phyloP scores from a whole-genome alignment of 2,888 invertebrate species.

The Papilio demoleus region DNA sequence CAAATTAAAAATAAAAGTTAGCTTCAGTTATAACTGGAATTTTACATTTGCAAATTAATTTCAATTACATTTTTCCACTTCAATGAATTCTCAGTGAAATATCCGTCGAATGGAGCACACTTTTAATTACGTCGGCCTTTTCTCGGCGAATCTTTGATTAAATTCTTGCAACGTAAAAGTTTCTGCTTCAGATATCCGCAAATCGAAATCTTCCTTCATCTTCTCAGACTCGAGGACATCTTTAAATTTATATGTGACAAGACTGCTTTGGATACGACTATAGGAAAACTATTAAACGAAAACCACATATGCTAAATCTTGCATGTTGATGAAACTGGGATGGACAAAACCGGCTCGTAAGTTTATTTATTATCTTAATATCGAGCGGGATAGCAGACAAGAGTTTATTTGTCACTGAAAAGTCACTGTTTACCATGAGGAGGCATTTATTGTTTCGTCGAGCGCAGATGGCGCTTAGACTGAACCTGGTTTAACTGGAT shows the following conservation, averaged over 20 bases:
- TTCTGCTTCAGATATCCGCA: conserved; percentile 25
- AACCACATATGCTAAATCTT: background rate
- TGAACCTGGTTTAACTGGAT: no score
- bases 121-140: conserved; percentile 36
- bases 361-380: no score
- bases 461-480: no score
- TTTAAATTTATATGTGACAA: background rate
- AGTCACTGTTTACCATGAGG: no score
- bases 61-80: background rate
- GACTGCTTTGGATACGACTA: conserved; percentile 2
- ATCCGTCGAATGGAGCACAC: conserved; percentile 8
- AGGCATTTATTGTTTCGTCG: no score
- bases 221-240: background rate
- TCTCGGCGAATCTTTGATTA: conserved; percentile 31
- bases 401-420: no score
- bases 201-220: conserved; percentile 29
- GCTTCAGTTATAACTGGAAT: background rate
- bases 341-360: background rate
- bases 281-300: conserved; percentile 12
- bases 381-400: no score
- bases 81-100: background rate
- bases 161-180: conserved; percentile 36
- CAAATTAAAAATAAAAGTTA: no score
- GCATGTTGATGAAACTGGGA: background rate
- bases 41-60: background rate